phyloP scores from a whole-genome alignment of 1,140 invertebrate genomes.

The Drosophila nikananu region DNA sequence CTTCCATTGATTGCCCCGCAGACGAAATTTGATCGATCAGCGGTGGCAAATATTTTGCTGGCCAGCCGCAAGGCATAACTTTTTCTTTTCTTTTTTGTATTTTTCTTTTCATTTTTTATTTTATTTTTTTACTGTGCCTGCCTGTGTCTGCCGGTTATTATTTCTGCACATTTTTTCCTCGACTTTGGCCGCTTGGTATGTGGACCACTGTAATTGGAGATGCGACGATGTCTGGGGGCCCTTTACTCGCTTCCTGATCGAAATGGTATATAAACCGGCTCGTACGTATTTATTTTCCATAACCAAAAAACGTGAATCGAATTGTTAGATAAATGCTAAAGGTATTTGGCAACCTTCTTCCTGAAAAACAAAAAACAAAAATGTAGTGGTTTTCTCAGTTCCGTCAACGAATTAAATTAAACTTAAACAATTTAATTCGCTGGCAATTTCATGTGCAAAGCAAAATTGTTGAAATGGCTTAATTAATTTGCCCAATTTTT shows the following conservation, averaged over 20 bases:
- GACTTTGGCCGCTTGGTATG: constrained; percentile 26
- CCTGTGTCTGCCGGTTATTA: constrained; percentile 29
- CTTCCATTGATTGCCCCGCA: constrained; percentile 45
- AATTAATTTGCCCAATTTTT: constrained; percentile 77
- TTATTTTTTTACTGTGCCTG: constrained; percentile 17
- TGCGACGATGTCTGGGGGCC: constrained; percentile 46
- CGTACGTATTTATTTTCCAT: constrained; percentile 50
- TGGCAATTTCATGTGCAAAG: constrained; percentile 69
- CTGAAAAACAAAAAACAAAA: constrained; percentile 23
- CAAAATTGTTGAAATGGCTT: constrained; percentile 76
- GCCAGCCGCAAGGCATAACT: constrained; percentile 59
- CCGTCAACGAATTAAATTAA: constrained; percentile 68
- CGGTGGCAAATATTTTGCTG: constrained; percentile 61
- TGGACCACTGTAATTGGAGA: constrained; percentile 54
- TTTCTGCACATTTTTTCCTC: constrained; percentile 41
- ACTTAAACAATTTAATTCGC: constrained; percentile 75
- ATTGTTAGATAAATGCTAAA: constrained; percentile 59
- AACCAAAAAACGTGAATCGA: constrained; percentile 72
- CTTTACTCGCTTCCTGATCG: constrained; percentile 49
- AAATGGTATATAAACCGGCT: constrained; percentile 2
- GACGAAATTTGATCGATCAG: constrained; percentile 76
- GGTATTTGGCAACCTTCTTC: constrained; percentile 55
- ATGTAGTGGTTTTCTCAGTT: constrained; percentile 3
- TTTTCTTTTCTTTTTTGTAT: constrained; percentile 27
- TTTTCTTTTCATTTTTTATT: constrained; percentile 12